Base-by-base conservation (phyloP, 2,888 invertebrate genomes). In the Hecatera dysodea region DNA sequence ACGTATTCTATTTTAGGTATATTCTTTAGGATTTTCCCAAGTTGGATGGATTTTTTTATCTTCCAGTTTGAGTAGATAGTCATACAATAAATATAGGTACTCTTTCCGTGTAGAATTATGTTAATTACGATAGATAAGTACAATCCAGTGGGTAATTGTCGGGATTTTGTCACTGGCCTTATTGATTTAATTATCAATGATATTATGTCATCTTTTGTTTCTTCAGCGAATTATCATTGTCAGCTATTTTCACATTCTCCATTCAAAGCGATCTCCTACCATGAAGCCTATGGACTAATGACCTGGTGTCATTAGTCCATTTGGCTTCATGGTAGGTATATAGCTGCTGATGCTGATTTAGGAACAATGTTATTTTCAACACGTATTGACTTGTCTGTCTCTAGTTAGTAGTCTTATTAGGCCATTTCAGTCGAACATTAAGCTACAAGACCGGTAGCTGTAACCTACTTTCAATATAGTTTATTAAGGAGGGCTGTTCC, bases 11-110 rank as follows among this genome's bases (percentile, higher is more conserved):
- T 29, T 42, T 15, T 44, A 19, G 8, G 17, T 46, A 46, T 9
- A 29, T 42, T 59, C 29, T 36, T 78, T 22, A 44, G 55, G 79
- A 12, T 56, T 61, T 78, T n/a, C 74, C 79, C 12, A 27, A 56
- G 8, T 39, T 55, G 0, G 39, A 24, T 42, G 46, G 27, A 24
- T n/a, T 29, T 50, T 19, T 19, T 9, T 3, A 44, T 24, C 15
- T 24, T 36, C 9, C 27, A 22, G 24, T 27, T 1, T 27, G 8
- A 33, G 11, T 29, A 27, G 17, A 9, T 42, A 33, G 11, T 15
- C 3, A 8, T 3, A 19, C 24, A 50, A n/a, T 46, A 46, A n/a
- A 46, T 46, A n/a, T n/a, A n/a, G 6, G n/a, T n/a, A 46, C 9
- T n/a, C 42, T 19, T 42, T 42, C 17, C 17, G 5, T 42, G 29